phyloP scores from a whole-genome alignment of 2,113 vertebrate species.

The Dasyornis broadbenti region DNA sequence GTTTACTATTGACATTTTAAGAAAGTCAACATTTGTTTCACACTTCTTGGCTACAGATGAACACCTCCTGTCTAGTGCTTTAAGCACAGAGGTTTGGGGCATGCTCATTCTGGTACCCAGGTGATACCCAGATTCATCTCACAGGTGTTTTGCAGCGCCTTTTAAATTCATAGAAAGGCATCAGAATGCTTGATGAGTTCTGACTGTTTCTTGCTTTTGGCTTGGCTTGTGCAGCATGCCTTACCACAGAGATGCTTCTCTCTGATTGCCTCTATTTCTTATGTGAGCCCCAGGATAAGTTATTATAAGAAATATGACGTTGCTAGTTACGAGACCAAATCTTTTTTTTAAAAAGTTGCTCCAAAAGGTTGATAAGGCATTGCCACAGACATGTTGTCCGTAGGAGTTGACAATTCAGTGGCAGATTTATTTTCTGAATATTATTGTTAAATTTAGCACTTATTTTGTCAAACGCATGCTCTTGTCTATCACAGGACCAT shows the following conservation, averaged over 20 bases:
- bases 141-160: not conserved
- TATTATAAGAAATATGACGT: not conserved
- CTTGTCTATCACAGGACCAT: not conserved
- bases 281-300: not conserved
- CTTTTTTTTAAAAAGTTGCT: not conserved
- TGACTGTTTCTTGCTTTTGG: not conserved
- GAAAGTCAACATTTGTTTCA: not conserved
- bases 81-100: not conserved
- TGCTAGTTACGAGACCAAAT: fast-evolving
- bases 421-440: not conserved
- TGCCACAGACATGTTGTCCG: not conserved
- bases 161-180: not conserved
- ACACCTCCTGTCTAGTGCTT: not conserved
- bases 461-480: not conserved
- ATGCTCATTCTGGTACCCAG: not conserved
- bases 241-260: not conserved
- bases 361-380: not conserved
- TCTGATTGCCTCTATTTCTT: not conserved
- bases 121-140: not conserved
- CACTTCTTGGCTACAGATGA: not conserved
- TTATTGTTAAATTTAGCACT: not conserved
- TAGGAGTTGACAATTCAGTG: not conserved
- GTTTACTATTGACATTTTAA: not conserved
- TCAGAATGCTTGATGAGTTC: not conserved
- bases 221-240: not conserved